Percentiles rank a stretch among this genome's conserved stretches.
phyloP scores from a whole-genome alignment of 2,797 vertebrate genomes.

The Dipus sagitta region DNA sequence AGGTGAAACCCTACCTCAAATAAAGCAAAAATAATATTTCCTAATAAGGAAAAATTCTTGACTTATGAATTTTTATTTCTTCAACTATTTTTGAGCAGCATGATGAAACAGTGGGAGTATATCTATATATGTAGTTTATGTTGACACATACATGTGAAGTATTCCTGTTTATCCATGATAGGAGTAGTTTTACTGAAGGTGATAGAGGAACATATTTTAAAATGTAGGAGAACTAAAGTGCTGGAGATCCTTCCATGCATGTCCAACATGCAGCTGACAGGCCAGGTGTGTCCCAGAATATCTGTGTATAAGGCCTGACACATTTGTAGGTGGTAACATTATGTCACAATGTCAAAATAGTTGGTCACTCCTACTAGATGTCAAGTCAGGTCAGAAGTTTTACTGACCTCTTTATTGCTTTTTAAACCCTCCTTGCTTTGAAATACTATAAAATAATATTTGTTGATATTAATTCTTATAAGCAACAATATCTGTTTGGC shows the following conservation, averaged over 20 bases:
- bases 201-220: neutral
- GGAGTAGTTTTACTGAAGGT: neutral
- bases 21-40: neutral
- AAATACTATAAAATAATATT: neutral
- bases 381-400: constrained; percentile 10
- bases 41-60: neutral
- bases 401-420: neutral
- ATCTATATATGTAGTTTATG: neutral
- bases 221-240: neutral
- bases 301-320: too few relatives aligned
- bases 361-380: too few relatives aligned
- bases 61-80: neutral
- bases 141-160: neutral
- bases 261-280: too few relatives aligned
- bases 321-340: too few relatives aligned
- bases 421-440: constrained; percentile 17
- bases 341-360: too few relatives aligned
- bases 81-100: neutral
- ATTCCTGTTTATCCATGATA: neutral
- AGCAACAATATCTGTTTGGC: neutral
- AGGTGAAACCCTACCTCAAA: too few relatives aligned
- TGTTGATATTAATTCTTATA: neutral
- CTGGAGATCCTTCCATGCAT: too few relatives aligned
- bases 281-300: too few relatives aligned
- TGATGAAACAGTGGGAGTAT: neutral